Evolutionary conservation across 2,113 vertebrate genomes (phyloP), one percentile per base, ranked within the genome.

Genomic region (Pygoscelis adeliae): DNA sequence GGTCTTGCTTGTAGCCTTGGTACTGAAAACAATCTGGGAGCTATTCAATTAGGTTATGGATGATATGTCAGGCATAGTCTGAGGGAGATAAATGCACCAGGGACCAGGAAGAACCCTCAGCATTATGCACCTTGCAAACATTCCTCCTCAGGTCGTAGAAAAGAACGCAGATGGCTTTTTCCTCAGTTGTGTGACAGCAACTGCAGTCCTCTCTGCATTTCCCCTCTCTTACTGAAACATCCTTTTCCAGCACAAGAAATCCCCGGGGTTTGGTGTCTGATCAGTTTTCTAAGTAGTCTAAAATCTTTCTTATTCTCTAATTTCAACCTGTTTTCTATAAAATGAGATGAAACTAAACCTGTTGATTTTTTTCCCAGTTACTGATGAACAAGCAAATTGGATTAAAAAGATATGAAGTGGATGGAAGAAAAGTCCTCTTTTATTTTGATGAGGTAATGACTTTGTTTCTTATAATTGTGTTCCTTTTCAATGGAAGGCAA

Each of bases 391-490:
- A 99, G 93, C 98, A 98, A 73, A 98, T 99, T 44, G 99, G 98
- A 70, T 97, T 99, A 85, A 99, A 99, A 98, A 97, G 99, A 90
- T 99, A 99, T 0, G 99, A 99, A 97, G 94, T 99, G 83, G 99
- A 98, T 29, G 99, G 99, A 76, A 98, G 98, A 89, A 99, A 99
- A 97, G 99, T 99, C 22, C 97, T 99, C 27, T 99, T 99, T 98
- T 99, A 99, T 97, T 99, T 99, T 94, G 99, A 99, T 56, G 99
- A 99, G 99, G 99, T 99, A 97, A 96, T 29, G 53, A 29, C 29
- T 77, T 61, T 69, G 6, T 58, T 93, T 66, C 49, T 53, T 44
- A 3, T 10, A 38, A 38, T 78, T 71, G 8, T 13, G 7, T 69
- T 76, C 25, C 15, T 30, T 84, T 87, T 82, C 63, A 56, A 1